Evolutionary conservation across 2,888 invertebrate genomes (phyloP), one percentile per base, ranked within the genome.

Genomic region (Leptogaster cylindrica): DNA sequence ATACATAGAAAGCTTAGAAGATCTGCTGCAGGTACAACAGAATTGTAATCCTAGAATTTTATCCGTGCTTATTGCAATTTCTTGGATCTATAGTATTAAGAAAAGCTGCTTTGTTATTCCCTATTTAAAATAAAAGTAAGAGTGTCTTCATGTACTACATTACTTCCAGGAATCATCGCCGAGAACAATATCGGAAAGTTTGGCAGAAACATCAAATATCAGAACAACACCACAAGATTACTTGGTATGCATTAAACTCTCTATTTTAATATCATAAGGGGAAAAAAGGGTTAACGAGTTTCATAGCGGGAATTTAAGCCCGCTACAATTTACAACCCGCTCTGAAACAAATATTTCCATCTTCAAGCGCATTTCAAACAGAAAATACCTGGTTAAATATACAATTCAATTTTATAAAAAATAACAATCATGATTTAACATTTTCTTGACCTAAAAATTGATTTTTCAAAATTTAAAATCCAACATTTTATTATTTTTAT

Each of bases 1-100:
- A 75, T 97, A 98, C 79, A 98, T 98, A 73, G 97, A 97, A 78
- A 89, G 91, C 72, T 82, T 95, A 71, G 94, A 95, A 77, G 92
- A 93, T 68, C 84, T 95, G 3, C 79, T 95, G 2, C 87, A 91
- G 77, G 90, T 82, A 72, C 73, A 68, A 6, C 10, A 20, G n/a
- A n/a, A n/a, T n/a, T 41, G 27, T 25, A 16, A 33, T 33, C 2
- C 46, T 23, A 20, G 3, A 16, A n/a, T 20, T 18, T 5, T 31
- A 10, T 2, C 12, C 12, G 4, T 6, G 14, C 5, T 36, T 25
- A 3, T 23, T 27, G 16, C 20, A 3, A 16, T 8, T 8, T 16
- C 14, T 68, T 28, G 7, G 10, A 33, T 23, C 27, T 8, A 48
- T 10, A n/a, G n/a, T n/a, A n/a, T n/a, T n/a, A n/a, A n/a, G n/a